These are phyloP conservation scores for Choloepus didactylus DNA, from an alignment of 2,797 vertebrate species.

Conservation along the genomic window DNA sequence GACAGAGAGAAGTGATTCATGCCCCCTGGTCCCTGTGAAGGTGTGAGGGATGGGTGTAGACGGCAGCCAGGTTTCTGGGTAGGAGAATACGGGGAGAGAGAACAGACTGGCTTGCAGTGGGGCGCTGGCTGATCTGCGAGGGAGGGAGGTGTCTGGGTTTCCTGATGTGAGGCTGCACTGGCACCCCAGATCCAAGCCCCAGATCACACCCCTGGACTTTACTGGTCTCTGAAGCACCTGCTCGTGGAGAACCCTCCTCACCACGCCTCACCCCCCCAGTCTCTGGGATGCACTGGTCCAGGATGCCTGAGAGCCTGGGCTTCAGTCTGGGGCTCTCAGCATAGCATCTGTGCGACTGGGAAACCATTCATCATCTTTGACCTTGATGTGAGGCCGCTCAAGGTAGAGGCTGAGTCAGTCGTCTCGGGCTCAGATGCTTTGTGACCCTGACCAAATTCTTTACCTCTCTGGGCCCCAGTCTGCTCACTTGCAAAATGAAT, in stretches of 20 bases:
- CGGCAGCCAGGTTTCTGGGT: fast-evolving
- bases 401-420: background rate
- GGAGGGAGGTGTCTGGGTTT: background rate
- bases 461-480: background rate
- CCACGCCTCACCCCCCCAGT: fast-evolving
- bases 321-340: background rate
- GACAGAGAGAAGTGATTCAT: constrained; percentile 77
- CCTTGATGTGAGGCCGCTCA: too few species aligned
- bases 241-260: fast-evolving
- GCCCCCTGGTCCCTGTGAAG: background rate
- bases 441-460: background rate
- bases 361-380: background rate
- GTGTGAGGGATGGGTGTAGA: constrained; percentile 14
- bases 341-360: fast-evolving
- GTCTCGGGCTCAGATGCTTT: background rate
- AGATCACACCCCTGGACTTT: background rate
- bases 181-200: background rate
- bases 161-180: background rate
- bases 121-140: too few species aligned
- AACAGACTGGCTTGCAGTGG: fast-evolving
- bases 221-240: background rate
- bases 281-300: fast-evolving
- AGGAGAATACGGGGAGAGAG: background rate
- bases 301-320: background rate
- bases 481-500: background rate